Conservation (phyloP, 2,113 vertebrate genomes). For the Heterocephalus glaber region DNA sequence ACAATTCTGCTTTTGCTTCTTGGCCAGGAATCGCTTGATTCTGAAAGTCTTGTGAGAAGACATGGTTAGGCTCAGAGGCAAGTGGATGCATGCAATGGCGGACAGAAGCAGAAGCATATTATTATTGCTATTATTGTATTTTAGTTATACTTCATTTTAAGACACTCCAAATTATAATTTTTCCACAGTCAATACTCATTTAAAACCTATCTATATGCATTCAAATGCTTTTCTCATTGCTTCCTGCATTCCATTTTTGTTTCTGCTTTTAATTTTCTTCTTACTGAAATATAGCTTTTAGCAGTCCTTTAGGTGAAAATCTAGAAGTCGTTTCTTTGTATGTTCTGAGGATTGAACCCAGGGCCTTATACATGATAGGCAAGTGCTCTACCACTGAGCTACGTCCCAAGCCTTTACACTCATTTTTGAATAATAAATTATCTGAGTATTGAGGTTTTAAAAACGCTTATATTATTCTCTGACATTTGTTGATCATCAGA, state of each 20-base stretch:
- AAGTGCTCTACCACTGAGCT: not conserved
- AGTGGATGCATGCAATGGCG: too few relatives aligned
- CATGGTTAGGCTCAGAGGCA: too few relatives aligned
- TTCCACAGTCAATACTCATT: not conserved
- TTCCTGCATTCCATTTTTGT: not conserved
- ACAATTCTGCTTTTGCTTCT: too few relatives aligned
- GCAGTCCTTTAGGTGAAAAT: not conserved
- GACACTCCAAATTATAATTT: not conserved
- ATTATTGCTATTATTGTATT: not conserved
- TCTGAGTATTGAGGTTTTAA: not conserved
- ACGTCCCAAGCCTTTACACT: not conserved
- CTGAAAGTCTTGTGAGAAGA: too few relatives aligned
- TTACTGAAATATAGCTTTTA: not conserved
- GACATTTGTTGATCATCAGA: not conserved
- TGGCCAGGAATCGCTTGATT: too few relatives aligned
- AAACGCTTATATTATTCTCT: not conserved
- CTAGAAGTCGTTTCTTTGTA: not conserved
- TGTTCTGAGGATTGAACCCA: not conserved
- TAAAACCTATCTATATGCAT: not conserved
- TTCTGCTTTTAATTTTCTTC: not conserved
- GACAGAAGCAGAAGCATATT: too few relatives aligned
- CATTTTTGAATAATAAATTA: not conserved
- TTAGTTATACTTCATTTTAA: not conserved
- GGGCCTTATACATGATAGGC: not conserved
- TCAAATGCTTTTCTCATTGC: not conserved